Percentiles rank a stretch among this genome's conserved stretches.
phyloP scores from a whole-genome alignment of 1,140 invertebrate genomes.

The Drosophila serrata region DNA sequence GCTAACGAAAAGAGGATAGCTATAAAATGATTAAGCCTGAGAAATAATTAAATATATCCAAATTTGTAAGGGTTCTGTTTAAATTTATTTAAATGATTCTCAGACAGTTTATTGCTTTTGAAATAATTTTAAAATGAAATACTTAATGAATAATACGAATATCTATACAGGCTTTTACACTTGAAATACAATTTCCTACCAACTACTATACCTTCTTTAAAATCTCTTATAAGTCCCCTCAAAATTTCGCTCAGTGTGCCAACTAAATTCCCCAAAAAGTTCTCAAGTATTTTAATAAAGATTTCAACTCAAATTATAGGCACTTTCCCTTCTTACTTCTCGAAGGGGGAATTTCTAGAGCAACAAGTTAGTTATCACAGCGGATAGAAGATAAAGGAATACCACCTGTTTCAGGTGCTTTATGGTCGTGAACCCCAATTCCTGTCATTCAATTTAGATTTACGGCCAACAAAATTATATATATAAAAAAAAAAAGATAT shows the following conservation, averaged over 20 bases:
- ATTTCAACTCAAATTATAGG: slow-evolving; percentile 8
- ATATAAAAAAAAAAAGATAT: slow-evolving; percentile 17
- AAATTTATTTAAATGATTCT: no score
- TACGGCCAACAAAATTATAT: slow-evolving; percentile 22
- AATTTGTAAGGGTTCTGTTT: no score
- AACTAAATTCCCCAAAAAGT: neutral
- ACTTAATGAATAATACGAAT: no score
- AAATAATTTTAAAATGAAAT: no score
- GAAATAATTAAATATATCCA: neutral
- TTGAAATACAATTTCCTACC: neutral
- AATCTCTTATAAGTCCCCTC: neutral
- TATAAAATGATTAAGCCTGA: neutral
- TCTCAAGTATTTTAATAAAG: slow-evolving; percentile 22
- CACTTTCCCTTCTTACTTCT: neutral
- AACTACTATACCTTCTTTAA: neutral
- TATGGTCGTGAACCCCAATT: slow-evolving; percentile 17
- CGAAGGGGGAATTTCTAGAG: neutral
- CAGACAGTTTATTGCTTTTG: no score
- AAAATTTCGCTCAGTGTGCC: neutral
- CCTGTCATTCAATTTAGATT: slow-evolving; percentile 62
- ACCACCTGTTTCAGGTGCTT: slow-evolving; percentile 15
- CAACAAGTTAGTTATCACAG: slow-evolving; percentile 27
- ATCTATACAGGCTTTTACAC: neutral
- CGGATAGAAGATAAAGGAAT: slow-evolving; percentile 20
- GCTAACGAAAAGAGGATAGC: neutral